Evolutionary conservation across 1,140 invertebrate species (phyloP).

Genomic region (Camponotus pennsylvanicus): DNA sequence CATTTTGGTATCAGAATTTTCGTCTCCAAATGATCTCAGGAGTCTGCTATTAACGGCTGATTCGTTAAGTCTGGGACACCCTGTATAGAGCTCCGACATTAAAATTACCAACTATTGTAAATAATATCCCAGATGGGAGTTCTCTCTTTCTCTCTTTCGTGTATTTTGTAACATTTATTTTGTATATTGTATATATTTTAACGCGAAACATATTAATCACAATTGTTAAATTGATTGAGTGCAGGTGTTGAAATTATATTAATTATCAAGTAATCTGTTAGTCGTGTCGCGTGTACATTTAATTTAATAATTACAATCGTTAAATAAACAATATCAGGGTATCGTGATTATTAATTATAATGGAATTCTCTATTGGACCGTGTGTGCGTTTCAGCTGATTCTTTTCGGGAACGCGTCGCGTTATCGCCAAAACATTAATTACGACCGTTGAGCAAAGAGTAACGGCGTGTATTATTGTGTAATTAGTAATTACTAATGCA

Average conservation of each 20-base stretch:
- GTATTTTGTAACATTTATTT: neutral
- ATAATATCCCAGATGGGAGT: neutral
- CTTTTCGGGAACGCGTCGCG: neutral
- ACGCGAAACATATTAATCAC: neutral
- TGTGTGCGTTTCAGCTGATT: neutral
- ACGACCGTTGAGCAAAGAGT: neutral
- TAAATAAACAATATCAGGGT: neutral
- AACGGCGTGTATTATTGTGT: neutral
- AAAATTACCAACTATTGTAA: neutral
- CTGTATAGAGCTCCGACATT: neutral
- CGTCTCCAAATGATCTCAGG: too few species aligned
- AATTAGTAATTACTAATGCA: constrained; percentile 30
- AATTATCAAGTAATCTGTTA: constrained; percentile 1
- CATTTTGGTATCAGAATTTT: too few species aligned
- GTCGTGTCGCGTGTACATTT: neutral
- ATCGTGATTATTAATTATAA: neutral
- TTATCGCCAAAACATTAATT: neutral
- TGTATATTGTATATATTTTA: neutral
- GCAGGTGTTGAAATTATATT: neutral
- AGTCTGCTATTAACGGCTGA: too few species aligned
- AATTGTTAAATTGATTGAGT: neutral
- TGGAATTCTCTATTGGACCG: neutral
- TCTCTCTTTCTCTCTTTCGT: neutral
- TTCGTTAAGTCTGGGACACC: too few species aligned
- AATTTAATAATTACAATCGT: constrained; percentile 24